Base-by-base conservation (phyloP, 1,140 invertebrate species). In the Ostrea denselamellosa region DNA sequence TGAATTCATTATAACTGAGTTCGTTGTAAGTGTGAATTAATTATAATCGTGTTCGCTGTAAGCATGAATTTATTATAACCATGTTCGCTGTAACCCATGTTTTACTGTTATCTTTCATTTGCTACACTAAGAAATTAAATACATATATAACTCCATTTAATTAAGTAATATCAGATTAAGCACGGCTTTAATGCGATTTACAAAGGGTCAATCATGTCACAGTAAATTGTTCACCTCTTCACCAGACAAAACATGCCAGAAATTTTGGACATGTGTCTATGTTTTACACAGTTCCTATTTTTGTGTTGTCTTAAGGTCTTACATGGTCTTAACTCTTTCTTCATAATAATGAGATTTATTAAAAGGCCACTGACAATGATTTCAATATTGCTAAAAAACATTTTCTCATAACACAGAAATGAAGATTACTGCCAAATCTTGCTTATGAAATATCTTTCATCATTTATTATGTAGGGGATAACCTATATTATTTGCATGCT, bases 281-380 rank as follows among this genome's bases (percentile, higher is more conserved):
- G 10, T 34, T 34, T 77, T 77, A 77, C 68, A 77, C 22, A 77
- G 68, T 25, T 77, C 10, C 68, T 77, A 77, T 77, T 77, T 77
- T 34, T 77, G 68, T 77, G 68, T 77, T 77, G 28, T 77, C 28
- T 77, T 25, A 77, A 77, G 14, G 68, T 28, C 68, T 77, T 77
- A 77, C 14, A 12, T 28, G 14, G 28, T 28, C 25, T 77, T 34
- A 28, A 34, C 68, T 34, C 56, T 62, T 62, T 62, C 54, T 56
- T 58, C 28, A 28, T 77, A 14, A 77, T 71, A 77, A 77, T 25
- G 25, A 77, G 68, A 77, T 77, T 77, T 77, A 77, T 77, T 77
- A 77, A 77, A 77, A 77, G 68, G 68, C 12, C 68, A 25, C 28
- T 77, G 68, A 34, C 68, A 77, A 34, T 77, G 28, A 10, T 77